Percentiles rank a stretch among this genome's conserved stretches.
phyloP scores from a whole-genome alignment of 1,140 invertebrate genomes.

The Acarapis woodi region DNA sequence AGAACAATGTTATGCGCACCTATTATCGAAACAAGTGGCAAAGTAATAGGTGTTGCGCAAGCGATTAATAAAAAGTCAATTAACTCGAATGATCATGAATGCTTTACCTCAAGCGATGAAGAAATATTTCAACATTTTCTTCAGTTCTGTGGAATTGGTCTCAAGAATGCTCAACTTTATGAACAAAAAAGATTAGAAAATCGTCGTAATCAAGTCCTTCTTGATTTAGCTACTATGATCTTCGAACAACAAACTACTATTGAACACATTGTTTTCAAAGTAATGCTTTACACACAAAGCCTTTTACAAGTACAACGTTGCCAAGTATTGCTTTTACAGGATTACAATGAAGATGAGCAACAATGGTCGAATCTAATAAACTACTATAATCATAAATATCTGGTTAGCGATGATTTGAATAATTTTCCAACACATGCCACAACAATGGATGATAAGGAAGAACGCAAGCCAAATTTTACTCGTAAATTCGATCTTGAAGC shows the following conservation, averaged over 20 bases:
- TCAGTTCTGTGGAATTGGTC: conserved; percentile 79
- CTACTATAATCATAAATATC: not conserved
- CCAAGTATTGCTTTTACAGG: conserved; percentile 59
- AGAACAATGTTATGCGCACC: conserved; percentile 75
- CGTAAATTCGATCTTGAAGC: conserved; percentile 70
- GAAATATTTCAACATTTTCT: conserved; percentile 70
- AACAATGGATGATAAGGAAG: not conserved
- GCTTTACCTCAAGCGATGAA: conserved; percentile 54
- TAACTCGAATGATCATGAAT: conserved; percentile 12
- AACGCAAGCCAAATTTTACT: conserved; percentile 36
- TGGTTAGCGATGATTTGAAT: no score
- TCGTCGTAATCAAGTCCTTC: conserved; percentile 69
- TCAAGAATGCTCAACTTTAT: conserved; percentile 74
- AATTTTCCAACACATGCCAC: not conserved
- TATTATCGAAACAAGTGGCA: conserved; percentile 72
- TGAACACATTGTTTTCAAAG: conserved; percentile 72
- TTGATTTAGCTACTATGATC: conserved; percentile 76
- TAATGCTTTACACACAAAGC: conserved; percentile 73
- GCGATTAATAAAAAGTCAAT: conserved; percentile 66
- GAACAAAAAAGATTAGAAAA: conserved; percentile 76
- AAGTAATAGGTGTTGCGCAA: conserved; percentile 81
- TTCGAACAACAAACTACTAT: conserved; percentile 91
- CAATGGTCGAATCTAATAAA: not conserved
- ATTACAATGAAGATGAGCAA: not conserved
- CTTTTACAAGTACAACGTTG: conserved; percentile 72